Evolutionary conservation across 2,797 vertebrate species (phyloP), one percentile per base, ranked within the genome.

Genomic region (Hypotaenidia okinawae): DNA sequence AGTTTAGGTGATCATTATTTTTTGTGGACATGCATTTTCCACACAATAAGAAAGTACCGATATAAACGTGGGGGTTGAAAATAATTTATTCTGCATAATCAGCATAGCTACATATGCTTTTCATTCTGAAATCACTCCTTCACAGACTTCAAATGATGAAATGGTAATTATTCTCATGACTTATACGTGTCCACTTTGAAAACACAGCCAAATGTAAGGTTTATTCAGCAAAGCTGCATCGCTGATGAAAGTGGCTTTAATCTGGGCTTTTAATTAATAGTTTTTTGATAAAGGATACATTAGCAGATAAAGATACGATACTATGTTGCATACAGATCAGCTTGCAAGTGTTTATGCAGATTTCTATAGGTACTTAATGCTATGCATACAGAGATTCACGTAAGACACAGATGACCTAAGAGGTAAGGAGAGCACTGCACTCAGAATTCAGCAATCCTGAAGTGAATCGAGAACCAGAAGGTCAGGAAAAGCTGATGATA

Each of bases 71-170:
- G n/a, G 37, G 33, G 5, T 90, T 89, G 62, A 87, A 91, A 92
- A 92, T 12, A 77, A 95, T 86, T 94, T 72, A 35, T 84, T 94
- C 63, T 89, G 74, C 54, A 72, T 63, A 64, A 94, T 81, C 57
- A 58, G 22, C 76, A 80, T 5, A 66, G 58, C 52, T 85, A 76
- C 82, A 70, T 64, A 92, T 25, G 81, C 35, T 94, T 93, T 92
- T 92, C 58, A 78, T 78, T 96, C 73, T 51, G 61, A 83, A 95
- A 95, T 93, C 66, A 58, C 45, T 75, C 74, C 61, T 43, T 87
- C 10, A 27, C 84, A 92, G 77, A 77, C 23, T 77, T 94, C 80
- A 89, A 58, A 69, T 78, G 58, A 83, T 55, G 30, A 93, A 93
- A 90, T 68, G n/a, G 64, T 68, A 77, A 77, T 91, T 62, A 61